Evolutionary conservation across 2,797 vertebrate genomes (phyloP).

Genomic region (Phoeniculus purpureus): DNA sequence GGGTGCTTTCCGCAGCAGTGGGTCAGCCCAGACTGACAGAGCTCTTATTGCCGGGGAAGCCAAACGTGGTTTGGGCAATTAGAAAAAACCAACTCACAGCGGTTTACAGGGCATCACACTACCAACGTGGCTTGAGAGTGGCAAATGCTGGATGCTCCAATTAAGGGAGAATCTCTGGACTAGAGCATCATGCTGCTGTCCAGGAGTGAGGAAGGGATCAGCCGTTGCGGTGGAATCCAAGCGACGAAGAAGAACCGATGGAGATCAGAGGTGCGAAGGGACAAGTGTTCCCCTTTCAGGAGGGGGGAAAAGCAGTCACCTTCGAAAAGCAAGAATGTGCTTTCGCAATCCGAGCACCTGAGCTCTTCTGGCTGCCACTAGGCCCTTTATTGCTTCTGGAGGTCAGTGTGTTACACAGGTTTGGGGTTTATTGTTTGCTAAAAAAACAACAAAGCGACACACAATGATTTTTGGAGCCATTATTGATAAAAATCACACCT

Average conservation of each 20-base stretch:
- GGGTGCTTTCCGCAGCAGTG: not conserved
- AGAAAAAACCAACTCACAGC: not conserved
- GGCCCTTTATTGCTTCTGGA: conserved; percentile 58
- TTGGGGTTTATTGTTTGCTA: conserved; percentile 23
- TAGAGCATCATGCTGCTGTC: not conserved
- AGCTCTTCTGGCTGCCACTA: not conserved
- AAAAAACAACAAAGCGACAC: not conserved
- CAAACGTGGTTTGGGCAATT: not conserved
- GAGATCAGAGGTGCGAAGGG: conserved; percentile 21
- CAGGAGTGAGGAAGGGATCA: not conserved
- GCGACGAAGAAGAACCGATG: not conserved
- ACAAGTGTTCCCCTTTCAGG: not conserved
- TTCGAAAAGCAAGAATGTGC: not conserved
- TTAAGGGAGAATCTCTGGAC: not conserved
- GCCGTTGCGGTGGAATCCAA: not conserved
- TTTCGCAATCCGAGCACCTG: not conserved
- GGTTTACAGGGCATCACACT: not conserved
- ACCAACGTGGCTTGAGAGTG: conserved; percentile 23
- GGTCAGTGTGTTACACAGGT: conserved; percentile 29
- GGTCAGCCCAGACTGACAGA: not conserved
- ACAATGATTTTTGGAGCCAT: not conserved
- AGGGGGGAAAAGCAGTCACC: not conserved
- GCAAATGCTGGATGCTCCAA: not conserved
- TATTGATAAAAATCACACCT: not conserved
- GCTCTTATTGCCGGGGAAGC: conserved; percentile 44